Base-by-base conservation (phyloP, 2,888 invertebrate genomes). In the Sceliomorpha sp. region DNA sequence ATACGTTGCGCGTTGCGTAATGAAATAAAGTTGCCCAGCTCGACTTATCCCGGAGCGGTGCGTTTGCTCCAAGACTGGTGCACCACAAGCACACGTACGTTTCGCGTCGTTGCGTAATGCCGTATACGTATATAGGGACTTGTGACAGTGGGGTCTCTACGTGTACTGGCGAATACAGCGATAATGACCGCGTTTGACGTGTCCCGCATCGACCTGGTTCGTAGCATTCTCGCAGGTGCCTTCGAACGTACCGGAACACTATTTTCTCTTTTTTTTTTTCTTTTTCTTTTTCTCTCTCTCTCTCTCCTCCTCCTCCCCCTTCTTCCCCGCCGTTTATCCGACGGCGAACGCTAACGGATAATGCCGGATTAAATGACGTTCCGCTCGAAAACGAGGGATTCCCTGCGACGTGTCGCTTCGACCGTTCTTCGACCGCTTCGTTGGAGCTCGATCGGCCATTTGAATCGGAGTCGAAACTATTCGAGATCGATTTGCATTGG, bases 151-250 rank as follows among this genome's bases (percentile, higher is more conserved):
- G 29, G 37, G 24, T 13, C 45, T 29, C 40, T 58, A n/a, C n/a
- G 51, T 58, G 39, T 26, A 47, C 47, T 56, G 39, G 60, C 68
- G 40, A 68, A 56, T 62, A 62, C 68, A 56, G 68, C 68, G 68
- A 68, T 68, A 60, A 68, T 68, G 68, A 56, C 68, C 60, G 50
- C 68, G 58, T 69, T 63, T 42, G 42, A 48, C 42, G 45, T 39
- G 47, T 32, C 68, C 45, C 56, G 32, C 56, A 26, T 34, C 58
- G 69, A 63, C 69, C 69, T 53, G 69, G 58, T 63, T 63, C 58
- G 59, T 53, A 14, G n/a, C 27, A 12, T n/a, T 9, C 8, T 20
- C 24, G 39, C 39, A 63, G 69, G 69, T 63, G 69, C 56, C 17
- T 37, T 48, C 42, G 27, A n/a, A 53, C 20, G 53, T 68, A 51